phyloP scores from a whole-genome alignment of 2,113 vertebrate genomes.

The Gnathonemus echidnorhynchus region DNA sequence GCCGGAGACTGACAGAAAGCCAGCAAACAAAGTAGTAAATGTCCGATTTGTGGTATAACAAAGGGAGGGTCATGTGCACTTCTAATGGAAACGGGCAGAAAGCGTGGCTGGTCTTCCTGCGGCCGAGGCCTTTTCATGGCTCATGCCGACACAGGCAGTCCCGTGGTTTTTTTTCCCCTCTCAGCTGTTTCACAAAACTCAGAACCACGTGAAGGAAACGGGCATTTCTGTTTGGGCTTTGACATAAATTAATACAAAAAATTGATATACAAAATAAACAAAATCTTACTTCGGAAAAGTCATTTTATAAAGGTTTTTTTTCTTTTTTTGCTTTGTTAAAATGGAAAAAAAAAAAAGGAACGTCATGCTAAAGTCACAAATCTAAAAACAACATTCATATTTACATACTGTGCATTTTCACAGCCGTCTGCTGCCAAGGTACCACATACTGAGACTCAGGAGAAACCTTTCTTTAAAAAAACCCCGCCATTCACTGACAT shows the following conservation, averaged over 20 bases:
- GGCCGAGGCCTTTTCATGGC: not conserved
- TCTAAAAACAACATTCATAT: conserved; percentile 40
- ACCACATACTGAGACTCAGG: not conserved
- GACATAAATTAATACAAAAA: conserved; percentile 37
- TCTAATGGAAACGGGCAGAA: conserved; percentile 19
- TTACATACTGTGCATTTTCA: conserved; percentile 38
- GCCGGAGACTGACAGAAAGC: conserved; percentile 58
- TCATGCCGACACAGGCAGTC: not conserved
- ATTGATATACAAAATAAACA: conserved; percentile 31
- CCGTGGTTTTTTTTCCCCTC: not conserved
- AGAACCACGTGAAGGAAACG: conserved; percentile 18
- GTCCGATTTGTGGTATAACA: conserved; percentile 61
- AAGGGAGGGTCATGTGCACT: conserved; percentile 49
- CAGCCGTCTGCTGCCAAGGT: conserved; percentile 15
- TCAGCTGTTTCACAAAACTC: not conserved
- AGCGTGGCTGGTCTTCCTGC: not conserved
- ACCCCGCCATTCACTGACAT: not conserved
- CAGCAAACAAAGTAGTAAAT: conserved; percentile 64
- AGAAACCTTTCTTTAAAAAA: not conserved
- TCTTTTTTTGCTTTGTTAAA: conserved; percentile 9
- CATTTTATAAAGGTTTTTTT: conserved; percentile 28
- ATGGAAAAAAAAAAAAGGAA: conserved; percentile 18
- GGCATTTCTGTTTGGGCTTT: conserved; percentile 23
- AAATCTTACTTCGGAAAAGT: conserved; percentile 33
- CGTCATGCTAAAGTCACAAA: conserved; percentile 33